These are phyloP conservation scores for Apeira syringaria DNA, from an alignment of 2,888 invertebrate species.

Conservation along the genomic window DNA sequence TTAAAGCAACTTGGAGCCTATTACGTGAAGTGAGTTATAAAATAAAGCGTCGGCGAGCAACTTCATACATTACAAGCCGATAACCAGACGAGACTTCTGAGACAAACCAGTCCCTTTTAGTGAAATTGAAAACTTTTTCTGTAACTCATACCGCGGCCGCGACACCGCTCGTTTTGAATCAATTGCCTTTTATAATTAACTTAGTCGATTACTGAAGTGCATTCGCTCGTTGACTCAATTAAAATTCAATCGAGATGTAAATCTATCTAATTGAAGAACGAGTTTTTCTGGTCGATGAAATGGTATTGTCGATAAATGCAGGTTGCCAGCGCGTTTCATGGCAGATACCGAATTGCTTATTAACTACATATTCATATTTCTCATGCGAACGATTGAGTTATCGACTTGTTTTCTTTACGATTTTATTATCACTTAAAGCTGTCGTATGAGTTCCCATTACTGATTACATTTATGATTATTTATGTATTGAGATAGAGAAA, in stretches of 20 bases:
- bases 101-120: slow-evolving; percentile 85
- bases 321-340: slow-evolving; percentile 27
- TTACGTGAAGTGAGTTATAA: slow-evolving; percentile 82
- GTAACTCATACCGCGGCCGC: slow-evolving; percentile 79
- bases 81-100: slow-evolving; percentile 83
- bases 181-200: slow-evolving; percentile 83
- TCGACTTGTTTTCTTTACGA: slow-evolving; percentile 33
- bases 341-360: slow-evolving; percentile 15
- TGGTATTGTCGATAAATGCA: slow-evolving; percentile 53
- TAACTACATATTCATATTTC: slow-evolving; percentile 37
- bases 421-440: slow-evolving; percentile 24
- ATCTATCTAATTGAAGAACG: slow-evolving; percentile 64
- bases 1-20: slow-evolving; percentile 73
- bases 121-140: slow-evolving; percentile 84
- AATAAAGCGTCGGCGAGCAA: slow-evolving; percentile 77
- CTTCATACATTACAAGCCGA: slow-evolving; percentile 84
- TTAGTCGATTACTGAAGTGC: slow-evolving; percentile 76
- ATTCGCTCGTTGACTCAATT: slow-evolving; percentile 75
- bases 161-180: slow-evolving; percentile 80
- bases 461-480: slow-evolving; percentile 9
- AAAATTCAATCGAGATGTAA: slow-evolving; percentile 77
- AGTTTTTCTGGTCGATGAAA: slow-evolving; percentile 65
- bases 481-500: slow-evolving; percentile 1
- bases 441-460: slow-evolving; percentile 13
- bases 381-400: slow-evolving; percentile 28